Percentiles rank a stretch among this genome's conserved stretches.
These are phyloP conservation scores for Noctua janthina DNA, from an alignment of 2,888 invertebrate genomes.

Conservation along the genomic window DNA sequence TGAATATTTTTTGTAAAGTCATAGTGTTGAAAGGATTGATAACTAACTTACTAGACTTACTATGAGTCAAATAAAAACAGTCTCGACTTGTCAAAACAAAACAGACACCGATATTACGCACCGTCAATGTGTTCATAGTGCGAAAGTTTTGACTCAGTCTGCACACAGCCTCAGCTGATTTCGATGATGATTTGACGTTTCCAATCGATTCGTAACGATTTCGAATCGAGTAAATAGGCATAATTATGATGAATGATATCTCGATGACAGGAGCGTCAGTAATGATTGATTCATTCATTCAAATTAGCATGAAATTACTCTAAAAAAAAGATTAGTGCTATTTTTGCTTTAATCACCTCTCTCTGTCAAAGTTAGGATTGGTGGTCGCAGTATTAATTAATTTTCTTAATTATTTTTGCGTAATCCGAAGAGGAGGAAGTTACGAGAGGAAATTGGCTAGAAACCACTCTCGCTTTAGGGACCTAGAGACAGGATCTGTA, in stretches of 20 bases:
- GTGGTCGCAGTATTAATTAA: neutral
- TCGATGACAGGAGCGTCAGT: constrained; percentile 1
- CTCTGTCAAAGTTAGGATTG: neutral
- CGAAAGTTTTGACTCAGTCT: constrained; percentile 17
- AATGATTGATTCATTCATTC: constrained; percentile 16
- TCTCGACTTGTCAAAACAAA: neutral
- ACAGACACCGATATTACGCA: neutral
- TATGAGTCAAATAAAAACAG: neutral
- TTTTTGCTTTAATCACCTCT: neutral
- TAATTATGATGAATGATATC: constrained; percentile 29
- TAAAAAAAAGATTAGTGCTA: neutral
- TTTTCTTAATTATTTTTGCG: neutral
- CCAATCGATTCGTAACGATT: constrained; percentile 40
- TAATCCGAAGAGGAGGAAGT: too few relatives aligned
- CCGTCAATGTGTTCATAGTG: neutral
- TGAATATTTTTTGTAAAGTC: constrained; percentile 20
- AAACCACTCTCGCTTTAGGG: neutral
- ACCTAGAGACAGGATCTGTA: neutral
- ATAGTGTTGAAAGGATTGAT: constrained; percentile 5
- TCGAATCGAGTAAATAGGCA: constrained; percentile 38
- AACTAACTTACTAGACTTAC: neutral
- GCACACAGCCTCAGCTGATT: neutral
- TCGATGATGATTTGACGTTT: constrained; percentile 37
- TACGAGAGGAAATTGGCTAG: neutral
- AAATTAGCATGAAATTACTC: neutral